These are phyloP conservation scores for Liopterus haemorrhoidalis DNA, from an alignment of 2,888 invertebrate species.

Conservation along the genomic window DNA sequence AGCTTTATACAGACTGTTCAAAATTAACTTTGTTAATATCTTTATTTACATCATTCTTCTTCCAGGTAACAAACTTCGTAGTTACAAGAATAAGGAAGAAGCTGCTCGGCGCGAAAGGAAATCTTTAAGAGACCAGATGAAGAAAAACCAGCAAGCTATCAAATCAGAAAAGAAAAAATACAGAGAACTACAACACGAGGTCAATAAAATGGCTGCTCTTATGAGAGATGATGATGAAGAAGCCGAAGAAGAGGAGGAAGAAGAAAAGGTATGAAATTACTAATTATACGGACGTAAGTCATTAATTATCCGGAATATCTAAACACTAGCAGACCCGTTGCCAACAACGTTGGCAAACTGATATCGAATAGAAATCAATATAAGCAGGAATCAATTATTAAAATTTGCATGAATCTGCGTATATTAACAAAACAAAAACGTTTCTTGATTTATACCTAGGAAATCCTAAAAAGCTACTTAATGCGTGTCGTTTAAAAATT, in stretches of 20 bases:
- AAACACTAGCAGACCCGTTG: too few species aligned
- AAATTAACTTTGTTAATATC: conserved; percentile 32
- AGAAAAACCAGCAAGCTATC: conserved; percentile 70
- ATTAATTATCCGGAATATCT: too few species aligned
- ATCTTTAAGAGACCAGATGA: conserved; percentile 72
- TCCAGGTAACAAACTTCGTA: conserved; percentile 49
- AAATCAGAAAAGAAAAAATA: conserved; percentile 78
- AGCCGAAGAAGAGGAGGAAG: conserved; percentile 59
- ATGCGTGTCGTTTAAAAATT: too few species aligned
- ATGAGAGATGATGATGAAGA: conserved; percentile 76
- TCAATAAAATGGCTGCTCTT: conserved; percentile 83
- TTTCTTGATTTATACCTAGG: too few species aligned
- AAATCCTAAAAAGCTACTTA: too few species aligned
- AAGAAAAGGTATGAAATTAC: conserved; percentile 48
- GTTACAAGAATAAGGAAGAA: conserved; percentile 58
- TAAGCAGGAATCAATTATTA: too few species aligned
- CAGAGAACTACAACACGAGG: conserved; percentile 77
- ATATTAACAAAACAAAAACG: too few species aligned
- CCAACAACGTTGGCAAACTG: too few species aligned
- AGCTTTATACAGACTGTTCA: conserved; percentile 39
- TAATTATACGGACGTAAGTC: too few species aligned
- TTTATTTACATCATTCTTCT: too few species aligned
- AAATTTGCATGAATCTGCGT: too few species aligned
- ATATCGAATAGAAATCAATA: too few species aligned
- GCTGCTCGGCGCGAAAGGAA: conserved; percentile 73